Evolutionary conservation across 1,140 invertebrate genomes (phyloP).

Genomic region (Sycobia sp.): DNA sequence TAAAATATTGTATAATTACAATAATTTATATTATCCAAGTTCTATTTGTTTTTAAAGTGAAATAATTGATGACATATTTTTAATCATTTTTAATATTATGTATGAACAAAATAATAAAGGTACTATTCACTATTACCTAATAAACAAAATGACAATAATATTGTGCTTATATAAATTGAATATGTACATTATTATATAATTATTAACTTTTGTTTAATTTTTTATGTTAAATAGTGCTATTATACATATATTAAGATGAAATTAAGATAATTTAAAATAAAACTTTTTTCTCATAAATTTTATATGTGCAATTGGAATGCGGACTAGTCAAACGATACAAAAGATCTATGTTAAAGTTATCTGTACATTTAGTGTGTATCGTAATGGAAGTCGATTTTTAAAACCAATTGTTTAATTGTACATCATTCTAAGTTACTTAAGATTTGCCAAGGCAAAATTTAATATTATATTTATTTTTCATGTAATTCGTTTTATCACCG

Average conservation of each 20-base stretch:
- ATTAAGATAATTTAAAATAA: neutral
- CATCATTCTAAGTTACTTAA: conserved; percentile 11
- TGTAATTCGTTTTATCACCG: conserved; percentile 1
- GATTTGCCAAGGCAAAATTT: conserved; percentile 5
- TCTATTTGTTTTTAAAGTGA: neutral
- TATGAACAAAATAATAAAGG: too few relatives aligned
- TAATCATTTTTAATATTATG: too few relatives aligned
- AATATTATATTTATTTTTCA: conserved; percentile 16
- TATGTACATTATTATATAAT: conserved; percentile 32
- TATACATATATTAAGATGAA: neutral
- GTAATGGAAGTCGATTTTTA: neutral
- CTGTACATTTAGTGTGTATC: conserved; percentile 29
- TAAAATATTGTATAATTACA: conserved; percentile 23
- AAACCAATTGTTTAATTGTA: conserved; percentile 20
- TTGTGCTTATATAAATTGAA: conserved; percentile 39
- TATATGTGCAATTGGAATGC: conserved; percentile 25
- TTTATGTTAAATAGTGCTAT: conserved; percentile 8
- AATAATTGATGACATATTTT: conserved; percentile 14
- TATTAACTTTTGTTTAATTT: conserved; percentile 5
- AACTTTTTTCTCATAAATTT: conserved; percentile 23
- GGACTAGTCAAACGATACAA: conserved; percentile 34
- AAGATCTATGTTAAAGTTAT: conserved; percentile 27
- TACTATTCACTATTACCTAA: too few relatives aligned
- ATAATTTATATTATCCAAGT: neutral
- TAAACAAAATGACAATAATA: conserved; percentile 43